Evolutionary conservation across 1,140 invertebrate genomes (phyloP).

Genomic region (Orussus abietinus): DNA sequence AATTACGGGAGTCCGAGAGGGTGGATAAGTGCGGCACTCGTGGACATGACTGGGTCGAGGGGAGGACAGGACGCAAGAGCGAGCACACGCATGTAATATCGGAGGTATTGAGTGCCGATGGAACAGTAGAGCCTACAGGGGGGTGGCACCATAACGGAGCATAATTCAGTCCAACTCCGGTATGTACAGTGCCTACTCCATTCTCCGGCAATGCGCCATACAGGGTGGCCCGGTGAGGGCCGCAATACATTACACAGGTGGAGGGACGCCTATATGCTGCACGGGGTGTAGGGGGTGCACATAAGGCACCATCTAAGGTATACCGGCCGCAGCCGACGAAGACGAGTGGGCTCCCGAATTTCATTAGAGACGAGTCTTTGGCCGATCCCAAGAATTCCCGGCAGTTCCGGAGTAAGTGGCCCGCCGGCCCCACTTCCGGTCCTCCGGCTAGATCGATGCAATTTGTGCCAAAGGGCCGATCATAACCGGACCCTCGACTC

Average conservation of each 20-base stretch:
- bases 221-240: conserved; percentile 7
- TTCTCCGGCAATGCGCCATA: conserved; percentile 31
- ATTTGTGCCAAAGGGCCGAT: no score
- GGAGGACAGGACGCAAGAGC: no score
- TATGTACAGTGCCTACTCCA: conserved; percentile 40
- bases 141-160: conserved; percentile 43
- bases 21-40: no score
- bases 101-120: conserved; percentile 37
- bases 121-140: conserved; percentile 33
- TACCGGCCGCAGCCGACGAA: background rate
- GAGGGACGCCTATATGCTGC: conserved; percentile 22
- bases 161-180: conserved; percentile 44
- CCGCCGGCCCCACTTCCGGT: no score
- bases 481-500: no score
- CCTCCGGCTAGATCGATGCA: no score
- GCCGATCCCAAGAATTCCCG: no score
- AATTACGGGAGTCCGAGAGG: background rate
- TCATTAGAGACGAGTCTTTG: conserved; percentile 28
- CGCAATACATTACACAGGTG: conserved; percentile 38
- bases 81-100: no score
- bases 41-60: no score
- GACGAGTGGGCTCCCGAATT: conserved; percentile 23
- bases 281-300: conserved; percentile 19
- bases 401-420: no score
- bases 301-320: conserved; percentile 21